Conservation (phyloP, 2,888 invertebrate species). For the Hyppa rectilinea region DNA sequence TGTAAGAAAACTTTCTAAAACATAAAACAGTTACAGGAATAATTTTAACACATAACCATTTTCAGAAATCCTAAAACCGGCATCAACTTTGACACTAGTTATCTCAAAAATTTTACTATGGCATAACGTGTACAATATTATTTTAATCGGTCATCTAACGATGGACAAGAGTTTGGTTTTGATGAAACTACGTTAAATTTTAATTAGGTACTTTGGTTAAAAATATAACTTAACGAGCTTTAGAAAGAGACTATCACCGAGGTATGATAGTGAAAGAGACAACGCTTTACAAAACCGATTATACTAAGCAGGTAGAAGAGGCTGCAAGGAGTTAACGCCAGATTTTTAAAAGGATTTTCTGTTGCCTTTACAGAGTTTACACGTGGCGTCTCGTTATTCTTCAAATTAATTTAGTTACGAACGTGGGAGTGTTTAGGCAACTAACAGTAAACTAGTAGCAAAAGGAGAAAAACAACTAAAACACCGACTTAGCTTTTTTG, state of each 20-base stretch:
- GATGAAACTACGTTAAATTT: too few species aligned
- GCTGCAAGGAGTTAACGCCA: background rate
- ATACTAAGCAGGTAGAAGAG: background rate
- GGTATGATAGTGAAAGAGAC: background rate
- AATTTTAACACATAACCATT: too few species aligned
- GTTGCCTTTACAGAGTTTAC: conserved; percentile 4
- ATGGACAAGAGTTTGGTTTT: too few species aligned
- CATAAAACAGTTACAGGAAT: too few species aligned
- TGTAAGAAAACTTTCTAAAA: too few species aligned
- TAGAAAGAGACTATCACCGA: background rate
- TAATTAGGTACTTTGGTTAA: too few species aligned
- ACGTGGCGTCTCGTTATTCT: conserved; percentile 13
- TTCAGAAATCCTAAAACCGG: too few species aligned
- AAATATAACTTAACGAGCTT: background rate
- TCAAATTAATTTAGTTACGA: background rate
- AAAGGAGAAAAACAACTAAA: background rate
- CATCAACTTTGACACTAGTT: too few species aligned
- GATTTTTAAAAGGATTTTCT: background rate
- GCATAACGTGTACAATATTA: too few species aligned
- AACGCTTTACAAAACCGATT: background rate
- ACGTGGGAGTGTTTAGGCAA: background rate
- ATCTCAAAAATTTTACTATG: too few species aligned
- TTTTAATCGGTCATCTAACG: too few species aligned
- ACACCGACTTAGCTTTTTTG: too few species aligned
- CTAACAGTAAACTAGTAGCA: background rate